These are phyloP conservation scores for Petrocephalus schoutedeni DNA, from an alignment of 2,797 vertebrate species.

Conservation along the genomic window DNA sequence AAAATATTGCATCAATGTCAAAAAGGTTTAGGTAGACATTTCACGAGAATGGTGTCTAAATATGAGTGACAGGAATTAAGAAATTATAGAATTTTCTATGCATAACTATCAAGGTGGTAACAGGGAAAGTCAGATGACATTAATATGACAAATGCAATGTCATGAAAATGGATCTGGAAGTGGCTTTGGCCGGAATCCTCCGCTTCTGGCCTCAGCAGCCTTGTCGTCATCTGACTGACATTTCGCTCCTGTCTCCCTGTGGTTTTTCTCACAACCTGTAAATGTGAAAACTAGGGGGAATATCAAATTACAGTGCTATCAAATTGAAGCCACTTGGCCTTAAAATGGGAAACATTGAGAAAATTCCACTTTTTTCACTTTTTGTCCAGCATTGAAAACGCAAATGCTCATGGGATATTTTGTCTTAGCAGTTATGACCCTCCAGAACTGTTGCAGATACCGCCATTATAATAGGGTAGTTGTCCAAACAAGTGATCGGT, in stretches of 20 bases:
- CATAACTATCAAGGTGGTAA: slow-evolving; percentile 2
- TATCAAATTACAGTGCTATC: slow-evolving; percentile 8
- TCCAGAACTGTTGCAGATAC: not conserved
- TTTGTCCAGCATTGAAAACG: not conserved
- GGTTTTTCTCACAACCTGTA: slow-evolving; percentile 4
- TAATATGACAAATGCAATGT: slow-evolving; percentile 14
- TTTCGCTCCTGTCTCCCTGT: not conserved
- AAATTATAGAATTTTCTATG: slow-evolving; percentile 3
- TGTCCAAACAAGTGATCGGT: not conserved
- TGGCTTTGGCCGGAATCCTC: not conserved
- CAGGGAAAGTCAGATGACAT: not conserved
- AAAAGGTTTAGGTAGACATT: not conserved
- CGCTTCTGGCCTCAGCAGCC: not conserved
- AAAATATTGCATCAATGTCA: not conserved
- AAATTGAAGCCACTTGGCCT: not conserved
- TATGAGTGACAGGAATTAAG: slow-evolving; percentile 8
- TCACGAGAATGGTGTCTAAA: not conserved
- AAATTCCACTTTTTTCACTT: not conserved
- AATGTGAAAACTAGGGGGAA: slow-evolving; percentile 12
- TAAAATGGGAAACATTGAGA: not conserved
- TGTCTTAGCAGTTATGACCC: not conserved
- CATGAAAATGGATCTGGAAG: not conserved
- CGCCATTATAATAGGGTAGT: not conserved
- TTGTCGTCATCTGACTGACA: not conserved
- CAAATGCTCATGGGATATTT: not conserved